phyloP scores from a whole-genome alignment of 53 echinoderm and acorn worm species.

The Echinarachnius parma region DNA sequence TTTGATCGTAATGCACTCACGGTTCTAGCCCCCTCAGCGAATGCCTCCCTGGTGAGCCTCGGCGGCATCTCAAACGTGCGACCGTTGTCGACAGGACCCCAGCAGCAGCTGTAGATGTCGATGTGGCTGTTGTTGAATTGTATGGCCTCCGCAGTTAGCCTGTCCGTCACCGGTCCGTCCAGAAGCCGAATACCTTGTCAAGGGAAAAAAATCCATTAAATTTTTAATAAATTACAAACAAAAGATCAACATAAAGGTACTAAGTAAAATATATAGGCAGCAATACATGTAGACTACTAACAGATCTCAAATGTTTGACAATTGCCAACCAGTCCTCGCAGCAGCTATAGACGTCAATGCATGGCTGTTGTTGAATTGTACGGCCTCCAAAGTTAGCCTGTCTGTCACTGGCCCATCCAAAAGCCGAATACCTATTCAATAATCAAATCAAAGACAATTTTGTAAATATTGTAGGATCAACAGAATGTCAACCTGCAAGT shows the following conservation, averaged over 20 bases:
- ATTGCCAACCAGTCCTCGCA: constrained; percentile 87
- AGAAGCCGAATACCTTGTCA: constrained; percentile 73
- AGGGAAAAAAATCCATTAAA: too few species aligned
- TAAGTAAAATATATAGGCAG: too few species aligned
- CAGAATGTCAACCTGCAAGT: too few species aligned
- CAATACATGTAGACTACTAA: too few species aligned
- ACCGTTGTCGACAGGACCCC: constrained; percentile 89
- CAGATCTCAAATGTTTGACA: constrained; percentile 65
- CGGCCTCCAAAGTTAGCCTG: constrained; percentile 64
- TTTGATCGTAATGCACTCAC: constrained; percentile 25
- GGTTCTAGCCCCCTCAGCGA: constrained; percentile 58
- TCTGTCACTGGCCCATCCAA: constrained; percentile 86
- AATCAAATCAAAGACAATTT: too few species aligned
- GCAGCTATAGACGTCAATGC: constrained; percentile 92
- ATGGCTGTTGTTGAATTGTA: constrained; percentile 71
- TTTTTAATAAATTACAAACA: too few species aligned
- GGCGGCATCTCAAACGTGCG: constrained; percentile 64
- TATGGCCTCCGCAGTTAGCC: constrained; percentile 70
- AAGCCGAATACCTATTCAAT: constrained; percentile 69
- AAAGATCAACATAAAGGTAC: too few species aligned
- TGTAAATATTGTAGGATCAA: too few species aligned
- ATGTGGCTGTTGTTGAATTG: constrained; percentile 71
- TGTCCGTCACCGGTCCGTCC: constrained; percentile 80
- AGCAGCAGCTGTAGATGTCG: constrained; percentile 96
- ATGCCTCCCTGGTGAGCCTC: constrained; percentile 51